Percentiles rank a stretch among this genome's conserved stretches.
These are phyloP conservation scores for Melanotaenia trifasciata DNA, from an alignment of 2,797 vertebrate species.

Conservation along the genomic window DNA sequence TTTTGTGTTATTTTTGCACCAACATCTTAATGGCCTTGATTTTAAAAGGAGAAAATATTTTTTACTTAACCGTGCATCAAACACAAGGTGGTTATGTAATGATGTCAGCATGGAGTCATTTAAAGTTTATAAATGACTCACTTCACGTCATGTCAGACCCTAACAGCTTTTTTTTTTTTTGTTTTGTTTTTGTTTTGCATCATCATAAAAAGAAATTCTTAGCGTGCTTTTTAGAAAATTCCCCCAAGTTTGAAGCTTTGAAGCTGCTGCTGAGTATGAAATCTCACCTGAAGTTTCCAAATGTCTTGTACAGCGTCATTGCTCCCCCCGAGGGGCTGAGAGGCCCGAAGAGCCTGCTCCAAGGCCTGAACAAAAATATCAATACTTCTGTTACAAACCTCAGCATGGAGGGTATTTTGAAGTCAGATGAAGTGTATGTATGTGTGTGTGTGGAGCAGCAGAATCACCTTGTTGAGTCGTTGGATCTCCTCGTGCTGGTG, in stretches of 20 bases:
- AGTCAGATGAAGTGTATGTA: too few species aligned
- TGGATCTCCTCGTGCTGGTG: conserved; percentile 72
- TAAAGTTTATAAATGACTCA: not conserved
- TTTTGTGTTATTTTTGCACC: too few species aligned
- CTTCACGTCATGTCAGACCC: not conserved
- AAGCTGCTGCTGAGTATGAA: not conserved
- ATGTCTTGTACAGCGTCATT: conserved; percentile 54
- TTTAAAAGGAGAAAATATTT: not conserved
- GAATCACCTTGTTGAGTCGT: conserved; percentile 73
- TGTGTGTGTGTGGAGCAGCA: too few species aligned
- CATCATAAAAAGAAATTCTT: not conserved
- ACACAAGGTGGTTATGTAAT: not conserved
- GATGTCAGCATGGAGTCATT: not conserved
- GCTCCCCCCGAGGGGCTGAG: not conserved
- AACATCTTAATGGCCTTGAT: not conserved
- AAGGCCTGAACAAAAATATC: conserved; percentile 53
- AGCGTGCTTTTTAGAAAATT: not conserved
- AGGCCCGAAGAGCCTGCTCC: conserved; percentile 38
- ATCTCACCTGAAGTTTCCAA: conserved; percentile 77
- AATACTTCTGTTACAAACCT: not conserved
- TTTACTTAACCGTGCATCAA: not conserved
- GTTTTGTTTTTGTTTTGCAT: not conserved
- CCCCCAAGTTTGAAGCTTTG: not conserved
- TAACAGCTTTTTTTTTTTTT: not conserved
- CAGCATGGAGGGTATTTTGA: not conserved